A percentile compares a stretch with the other conserved stretches of the same genome.
phyloP scores from a whole-genome alignment of 2,797 vertebrate genomes.

The Columba guinea region DNA sequence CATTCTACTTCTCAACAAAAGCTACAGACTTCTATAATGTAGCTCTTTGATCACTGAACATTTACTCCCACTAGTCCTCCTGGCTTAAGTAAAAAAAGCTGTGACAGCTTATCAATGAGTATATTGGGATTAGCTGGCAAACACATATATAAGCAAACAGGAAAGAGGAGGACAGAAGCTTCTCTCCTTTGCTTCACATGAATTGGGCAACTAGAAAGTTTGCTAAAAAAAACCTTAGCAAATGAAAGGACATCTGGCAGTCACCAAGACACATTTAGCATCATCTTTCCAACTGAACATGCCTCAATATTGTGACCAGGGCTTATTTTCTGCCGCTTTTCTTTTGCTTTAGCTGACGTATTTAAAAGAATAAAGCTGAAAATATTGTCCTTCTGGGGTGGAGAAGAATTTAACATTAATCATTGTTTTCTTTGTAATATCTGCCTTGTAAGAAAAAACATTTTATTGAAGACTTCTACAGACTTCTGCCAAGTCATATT shows the following conservation, averaged over 20 bases:
- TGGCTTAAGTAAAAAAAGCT: not conserved
- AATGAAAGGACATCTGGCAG: not conserved
- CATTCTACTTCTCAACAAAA: not conserved
- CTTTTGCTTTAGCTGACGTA: not conserved
- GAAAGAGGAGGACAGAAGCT: not conserved
- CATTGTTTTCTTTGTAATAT: not conserved
- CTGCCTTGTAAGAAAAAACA: not conserved
- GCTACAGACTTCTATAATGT: not conserved
- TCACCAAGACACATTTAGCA: not conserved
- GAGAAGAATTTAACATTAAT: not conserved
- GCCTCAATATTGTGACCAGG: not conserved
- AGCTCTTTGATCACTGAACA: not conserved
- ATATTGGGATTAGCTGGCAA: not conserved
- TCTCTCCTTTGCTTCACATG: not conserved
- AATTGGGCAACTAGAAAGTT: not conserved
- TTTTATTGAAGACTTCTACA: not conserved
- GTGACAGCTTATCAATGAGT: not conserved
- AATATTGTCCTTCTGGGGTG: not conserved
- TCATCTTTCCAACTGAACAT: not conserved
- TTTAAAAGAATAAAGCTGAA: not conserved
- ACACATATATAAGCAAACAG: not conserved
- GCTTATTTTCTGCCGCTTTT: not conserved
- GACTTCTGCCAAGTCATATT: not conserved
- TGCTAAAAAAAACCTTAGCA: not conserved
- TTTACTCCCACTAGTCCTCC: not conserved